phyloP scores from a whole-genome alignment of 1,140 invertebrate species.

The Hylaeus volcanicus region DNA sequence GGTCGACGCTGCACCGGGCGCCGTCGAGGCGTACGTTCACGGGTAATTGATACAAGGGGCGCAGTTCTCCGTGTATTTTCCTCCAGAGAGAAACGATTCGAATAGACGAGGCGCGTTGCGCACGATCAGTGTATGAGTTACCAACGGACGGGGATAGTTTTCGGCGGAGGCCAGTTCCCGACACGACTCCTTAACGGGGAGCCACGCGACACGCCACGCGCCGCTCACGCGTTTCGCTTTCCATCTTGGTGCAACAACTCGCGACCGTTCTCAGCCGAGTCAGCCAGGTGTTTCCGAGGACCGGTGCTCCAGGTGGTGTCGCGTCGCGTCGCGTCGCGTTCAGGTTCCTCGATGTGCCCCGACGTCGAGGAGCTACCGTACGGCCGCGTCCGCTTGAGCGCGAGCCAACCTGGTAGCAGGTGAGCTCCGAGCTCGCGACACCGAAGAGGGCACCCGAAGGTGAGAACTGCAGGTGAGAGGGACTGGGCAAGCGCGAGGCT shows the following conservation, averaged over 20 bases:
- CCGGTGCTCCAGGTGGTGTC: background rate
- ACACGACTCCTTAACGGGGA: background rate
- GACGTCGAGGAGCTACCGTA: background rate
- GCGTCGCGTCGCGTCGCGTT: too few relatives aligned
- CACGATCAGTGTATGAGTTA: background rate
- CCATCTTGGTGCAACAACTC: slow-evolving; percentile 19
- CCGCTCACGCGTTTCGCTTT: slow-evolving; percentile 24
- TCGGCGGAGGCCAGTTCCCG: background rate
- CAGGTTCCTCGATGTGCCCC: background rate
- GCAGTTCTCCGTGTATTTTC: background rate
- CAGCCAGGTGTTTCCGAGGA: too few relatives aligned
- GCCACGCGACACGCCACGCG: slow-evolving; percentile 41
- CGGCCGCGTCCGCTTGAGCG: background rate
- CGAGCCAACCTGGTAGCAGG: slow-evolving; percentile 23
- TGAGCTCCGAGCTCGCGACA: background rate
- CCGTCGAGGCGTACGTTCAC: slow-evolving; percentile 64
- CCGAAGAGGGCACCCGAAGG: slow-evolving; percentile 17
- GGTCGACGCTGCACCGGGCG: slow-evolving; percentile 77
- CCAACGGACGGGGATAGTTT: background rate
- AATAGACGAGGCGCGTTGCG: background rate
- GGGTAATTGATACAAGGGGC: slow-evolving; percentile 17
- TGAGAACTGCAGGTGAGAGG: slow-evolving; percentile 56
- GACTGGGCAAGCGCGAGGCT: slow-evolving; percentile 58
- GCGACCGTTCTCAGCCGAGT: background rate
- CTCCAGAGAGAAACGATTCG: slow-evolving; percentile 7